These are phyloP conservation scores for Vultur gryphus DNA, from an alignment of 2,797 vertebrate species.

Conservation along the genomic window DNA sequence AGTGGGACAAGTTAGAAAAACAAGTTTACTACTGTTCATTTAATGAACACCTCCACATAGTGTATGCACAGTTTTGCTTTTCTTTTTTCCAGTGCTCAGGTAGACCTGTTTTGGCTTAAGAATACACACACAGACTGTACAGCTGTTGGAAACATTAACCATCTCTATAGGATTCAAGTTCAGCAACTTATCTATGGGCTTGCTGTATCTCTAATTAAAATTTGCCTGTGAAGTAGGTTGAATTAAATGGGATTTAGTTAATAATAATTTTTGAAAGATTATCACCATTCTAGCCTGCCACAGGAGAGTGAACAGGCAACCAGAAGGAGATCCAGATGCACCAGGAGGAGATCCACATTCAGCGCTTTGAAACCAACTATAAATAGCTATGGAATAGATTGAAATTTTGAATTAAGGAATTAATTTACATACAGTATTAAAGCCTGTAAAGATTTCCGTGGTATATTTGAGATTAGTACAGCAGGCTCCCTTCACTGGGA, in stretches of 20 bases:
- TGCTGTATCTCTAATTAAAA: not conserved
- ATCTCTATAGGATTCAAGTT: not conserved
- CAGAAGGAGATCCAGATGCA: not conserved
- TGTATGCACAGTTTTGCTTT: not conserved
- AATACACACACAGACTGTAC: not conserved
- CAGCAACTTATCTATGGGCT: not conserved
- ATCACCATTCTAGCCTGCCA: not conserved
- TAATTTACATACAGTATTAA: not conserved
- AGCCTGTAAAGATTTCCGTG: not conserved
- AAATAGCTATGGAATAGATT: not conserved
- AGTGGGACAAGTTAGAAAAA: slow-evolving; percentile 37
- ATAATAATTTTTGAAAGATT: not conserved
- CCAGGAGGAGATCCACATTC: not conserved
- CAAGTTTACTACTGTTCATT: slow-evolving; percentile 10
- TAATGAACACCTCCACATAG: not conserved
- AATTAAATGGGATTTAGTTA: not conserved
- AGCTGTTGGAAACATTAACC: not conserved
- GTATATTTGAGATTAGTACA: not conserved
- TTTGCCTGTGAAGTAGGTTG: not conserved
- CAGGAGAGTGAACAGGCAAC: not conserved
- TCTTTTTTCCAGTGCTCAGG: not conserved
- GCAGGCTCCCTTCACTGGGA: not conserved
- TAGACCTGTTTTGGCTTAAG: not conserved
- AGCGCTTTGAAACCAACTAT: not conserved
- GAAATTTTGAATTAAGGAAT: not conserved